These are phyloP conservation scores for Nannoperca obscura DNA, from an alignment of 2,797 vertebrate species.

Conservation along the genomic window DNA sequence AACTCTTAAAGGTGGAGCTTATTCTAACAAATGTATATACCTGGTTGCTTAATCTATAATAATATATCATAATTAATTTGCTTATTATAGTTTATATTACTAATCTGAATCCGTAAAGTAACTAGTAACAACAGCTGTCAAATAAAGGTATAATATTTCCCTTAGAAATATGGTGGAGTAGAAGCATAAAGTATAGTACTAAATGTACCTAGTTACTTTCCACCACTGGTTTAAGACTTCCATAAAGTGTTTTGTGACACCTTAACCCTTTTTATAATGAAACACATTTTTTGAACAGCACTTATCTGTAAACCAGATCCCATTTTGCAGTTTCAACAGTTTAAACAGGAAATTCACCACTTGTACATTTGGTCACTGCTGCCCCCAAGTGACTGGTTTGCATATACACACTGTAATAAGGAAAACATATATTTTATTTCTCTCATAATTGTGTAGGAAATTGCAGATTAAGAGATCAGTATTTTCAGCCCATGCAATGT, in stretches of 20 bases:
- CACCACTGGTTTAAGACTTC: too few relatives aligned
- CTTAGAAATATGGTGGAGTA: too few relatives aligned
- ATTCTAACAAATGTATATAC: too few relatives aligned
- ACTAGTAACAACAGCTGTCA: too few relatives aligned
- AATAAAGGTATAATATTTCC: too few relatives aligned
- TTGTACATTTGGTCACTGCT: constrained; percentile 33
- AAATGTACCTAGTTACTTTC: too few relatives aligned
- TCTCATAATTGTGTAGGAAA: not conserved
- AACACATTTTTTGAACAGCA: not conserved
- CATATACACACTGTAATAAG: not conserved
- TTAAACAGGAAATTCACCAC: not conserved
- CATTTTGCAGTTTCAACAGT: not conserved
- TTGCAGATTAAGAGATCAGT: not conserved
- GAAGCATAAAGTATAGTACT: too few relatives aligned
- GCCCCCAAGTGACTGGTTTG: constrained; percentile 49
- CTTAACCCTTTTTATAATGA: not conserved
- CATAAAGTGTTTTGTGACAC: not conserved
- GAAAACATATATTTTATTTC: not conserved
- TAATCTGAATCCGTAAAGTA: too few relatives aligned
- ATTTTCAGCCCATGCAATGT: not conserved
- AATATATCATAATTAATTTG: too few relatives aligned
- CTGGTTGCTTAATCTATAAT: too few relatives aligned
- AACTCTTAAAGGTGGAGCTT: too few relatives aligned
- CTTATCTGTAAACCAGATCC: not conserved
- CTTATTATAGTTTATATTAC: too few relatives aligned